Evolutionary conservation across 2,113 vertebrate species (phyloP).

Genomic region (Muntiacus muntjak): DNA sequence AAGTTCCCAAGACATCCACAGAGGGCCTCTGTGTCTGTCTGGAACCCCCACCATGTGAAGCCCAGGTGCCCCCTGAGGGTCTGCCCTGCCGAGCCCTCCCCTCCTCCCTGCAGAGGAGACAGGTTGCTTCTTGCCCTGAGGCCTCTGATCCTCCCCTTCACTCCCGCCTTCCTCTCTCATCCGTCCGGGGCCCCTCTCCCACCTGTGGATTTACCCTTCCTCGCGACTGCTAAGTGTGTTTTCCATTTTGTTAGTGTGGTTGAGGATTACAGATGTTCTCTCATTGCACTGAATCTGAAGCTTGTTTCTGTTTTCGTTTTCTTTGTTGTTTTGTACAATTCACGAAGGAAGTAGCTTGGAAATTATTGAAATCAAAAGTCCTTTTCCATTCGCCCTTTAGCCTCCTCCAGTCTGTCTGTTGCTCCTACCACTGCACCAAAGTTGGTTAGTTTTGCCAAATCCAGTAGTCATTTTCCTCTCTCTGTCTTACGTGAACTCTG

Average conservation of each 20-base stretch:
- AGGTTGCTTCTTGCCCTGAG: not conserved
- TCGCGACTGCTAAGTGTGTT: not conserved
- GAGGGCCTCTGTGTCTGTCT: not conserved
- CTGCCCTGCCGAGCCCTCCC: not conserved
- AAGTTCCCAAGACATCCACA: not conserved
- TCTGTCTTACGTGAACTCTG: not conserved
- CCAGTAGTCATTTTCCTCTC: not conserved
- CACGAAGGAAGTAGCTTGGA: not conserved
- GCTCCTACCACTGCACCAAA: not conserved
- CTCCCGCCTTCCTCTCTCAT: not conserved
- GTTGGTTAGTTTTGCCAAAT: not conserved
- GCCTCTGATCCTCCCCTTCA: not conserved
- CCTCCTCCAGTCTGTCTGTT: not conserved
- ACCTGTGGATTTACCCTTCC: not conserved
- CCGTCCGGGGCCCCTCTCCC: not conserved
- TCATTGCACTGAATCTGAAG: not conserved
- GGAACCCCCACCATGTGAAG: not conserved
- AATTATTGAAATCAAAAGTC: not conserved
- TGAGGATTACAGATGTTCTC: not conserved
- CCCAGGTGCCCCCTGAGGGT: not conserved
- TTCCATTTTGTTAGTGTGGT: not conserved
- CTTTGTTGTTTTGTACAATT: not conserved
- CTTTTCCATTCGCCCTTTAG: not conserved
- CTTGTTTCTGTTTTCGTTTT: slow-evolving; percentile 21
- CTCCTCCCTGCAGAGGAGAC: not conserved